Evolutionary conservation across 1,140 invertebrate genomes (phyloP).

Genomic region (Calycopis cecrops): DNA sequence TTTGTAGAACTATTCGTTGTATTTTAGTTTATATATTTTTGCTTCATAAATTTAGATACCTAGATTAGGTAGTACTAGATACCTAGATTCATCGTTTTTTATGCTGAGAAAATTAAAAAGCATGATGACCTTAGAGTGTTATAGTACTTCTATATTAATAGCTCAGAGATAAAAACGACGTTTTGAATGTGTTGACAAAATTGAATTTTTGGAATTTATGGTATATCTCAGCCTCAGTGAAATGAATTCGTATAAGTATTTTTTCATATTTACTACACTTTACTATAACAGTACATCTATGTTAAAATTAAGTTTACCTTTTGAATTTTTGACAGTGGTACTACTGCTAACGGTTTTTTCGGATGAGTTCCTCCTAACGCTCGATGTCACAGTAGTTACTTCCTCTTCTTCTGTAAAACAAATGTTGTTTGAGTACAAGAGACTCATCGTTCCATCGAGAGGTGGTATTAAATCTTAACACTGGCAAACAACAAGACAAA

Average conservation of each 20-base stretch:
- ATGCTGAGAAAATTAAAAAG: no score
- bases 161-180: no score
- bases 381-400: conserved; percentile 66
- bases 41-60: neutral
- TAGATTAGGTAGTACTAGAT: no score
- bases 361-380: conserved; percentile 63
- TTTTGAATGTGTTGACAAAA: no score
- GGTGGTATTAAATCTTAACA: conserved; percentile 38
- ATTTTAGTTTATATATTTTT: no score
- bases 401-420: conserved; percentile 62
- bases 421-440: conserved; percentile 15
- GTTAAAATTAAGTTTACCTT: conserved; percentile 36
- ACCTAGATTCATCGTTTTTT: neutral
- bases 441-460: neutral
- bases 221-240: no score
- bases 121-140: no score
- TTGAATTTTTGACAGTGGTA: conserved; percentile 61
- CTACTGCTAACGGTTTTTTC: conserved; percentile 66
- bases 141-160: no score
- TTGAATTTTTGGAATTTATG: no score
- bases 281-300: neutral
- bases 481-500: conserved; percentile 57
- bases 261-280: no score
- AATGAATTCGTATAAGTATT: no score
- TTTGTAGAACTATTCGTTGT: no score